A percentile compares a stretch with the other conserved stretches of the same genome.
Conservation (phyloP, 2,888 invertebrate genomes). For the Thumatha senex region DNA sequence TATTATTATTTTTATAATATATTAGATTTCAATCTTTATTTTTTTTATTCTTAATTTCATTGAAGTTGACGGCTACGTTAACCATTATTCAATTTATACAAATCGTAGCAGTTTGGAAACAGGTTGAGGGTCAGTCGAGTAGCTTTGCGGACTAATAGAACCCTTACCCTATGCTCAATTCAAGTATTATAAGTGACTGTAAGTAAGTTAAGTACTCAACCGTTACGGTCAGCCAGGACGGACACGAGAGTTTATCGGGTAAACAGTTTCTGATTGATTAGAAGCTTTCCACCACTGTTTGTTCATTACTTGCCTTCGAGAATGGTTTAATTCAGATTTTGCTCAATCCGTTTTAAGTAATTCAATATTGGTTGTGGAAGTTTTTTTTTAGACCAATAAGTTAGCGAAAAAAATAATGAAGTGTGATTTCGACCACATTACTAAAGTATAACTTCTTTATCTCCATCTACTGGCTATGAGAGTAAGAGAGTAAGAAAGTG, state of each 20-base stretch:
- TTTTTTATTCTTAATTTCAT: not conserved
- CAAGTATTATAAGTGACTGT: conserved; percentile 46
- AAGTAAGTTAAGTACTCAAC: conserved; percentile 38
- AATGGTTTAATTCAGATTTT: conserved; percentile 35
- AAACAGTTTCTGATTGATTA: conserved; percentile 55
- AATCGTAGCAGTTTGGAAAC: conserved; percentile 16
- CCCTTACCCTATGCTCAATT: conserved; percentile 31
- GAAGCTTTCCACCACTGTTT: conserved; percentile 45
- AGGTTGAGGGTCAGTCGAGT: conserved; percentile 27
- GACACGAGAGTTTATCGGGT: conserved; percentile 35
- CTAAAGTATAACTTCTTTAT: too few species aligned
- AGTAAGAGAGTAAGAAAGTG: too few species aligned
- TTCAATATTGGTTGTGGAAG: too few species aligned
- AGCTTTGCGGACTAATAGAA: conserved; percentile 29
- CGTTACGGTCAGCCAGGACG: conserved; percentile 28
- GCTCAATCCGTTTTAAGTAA: conserved; percentile 9
- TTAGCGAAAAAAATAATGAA: too few species aligned
- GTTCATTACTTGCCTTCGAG: conserved; percentile 35
- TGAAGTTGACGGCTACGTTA: not conserved
- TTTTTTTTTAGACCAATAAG: too few species aligned
- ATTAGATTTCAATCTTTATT: too few species aligned
- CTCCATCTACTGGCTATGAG: too few species aligned
- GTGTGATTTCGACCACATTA: too few species aligned
- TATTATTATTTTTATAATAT: too few species aligned
- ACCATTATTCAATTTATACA: conserved; percentile 14